Base-by-base conservation (phyloP, 2,113 vertebrate species). In the Genyomyrus donnyi region DNA sequence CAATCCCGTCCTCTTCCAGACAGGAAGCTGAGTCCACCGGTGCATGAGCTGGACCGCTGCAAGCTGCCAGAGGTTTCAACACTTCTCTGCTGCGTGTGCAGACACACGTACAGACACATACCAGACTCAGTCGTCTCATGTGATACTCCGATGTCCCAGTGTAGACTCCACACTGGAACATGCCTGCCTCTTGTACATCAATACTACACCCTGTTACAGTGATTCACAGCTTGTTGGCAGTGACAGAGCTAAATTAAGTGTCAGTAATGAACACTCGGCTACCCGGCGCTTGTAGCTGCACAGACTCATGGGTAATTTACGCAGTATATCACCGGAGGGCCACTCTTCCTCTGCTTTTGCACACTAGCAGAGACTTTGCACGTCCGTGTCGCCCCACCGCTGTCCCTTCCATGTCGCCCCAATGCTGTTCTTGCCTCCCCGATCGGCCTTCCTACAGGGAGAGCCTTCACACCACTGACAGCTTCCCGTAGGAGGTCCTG, bases 141-240 rank as follows among this genome's bases (percentile, higher is more conserved):
- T 50, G 70, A 85, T 89, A 85, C 17, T 24, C 35, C 10, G 15
- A 48, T 48, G 19, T 11, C 35, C 45, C 45, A 0, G 90, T 24
- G 9, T 53, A 49, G n/a, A 56, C 45, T 50, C 5, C 27, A 17
- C 52, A 45, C 39, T 39, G 39, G 87, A 56, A 53, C 50, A 39
- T 19, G 8, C 24, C 19, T 35, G 52, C 58, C 35, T 39, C 27
- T 9, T 45, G 21, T 66, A 31, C 24, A 39, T 45, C 8, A 39
- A 66, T 35, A n/a, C 19, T 58, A 35, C 19, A 10, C 88, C 24
- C 88, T 48, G 39, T 46, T n/a, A 21, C n/a, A 89, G 42, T 80
- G 56, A 50, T 31, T 21, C 27, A 39, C 17, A 89, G 45, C 77
- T 84, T 92, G 90, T 90, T 92, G 91, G 90, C 87, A 90, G 91